A percentile compares a stretch with the other conserved stretches of the same genome.
Conservation (phyloP, 2,797 vertebrate genomes). For the Sternarchorhynchus goeldii region DNA sequence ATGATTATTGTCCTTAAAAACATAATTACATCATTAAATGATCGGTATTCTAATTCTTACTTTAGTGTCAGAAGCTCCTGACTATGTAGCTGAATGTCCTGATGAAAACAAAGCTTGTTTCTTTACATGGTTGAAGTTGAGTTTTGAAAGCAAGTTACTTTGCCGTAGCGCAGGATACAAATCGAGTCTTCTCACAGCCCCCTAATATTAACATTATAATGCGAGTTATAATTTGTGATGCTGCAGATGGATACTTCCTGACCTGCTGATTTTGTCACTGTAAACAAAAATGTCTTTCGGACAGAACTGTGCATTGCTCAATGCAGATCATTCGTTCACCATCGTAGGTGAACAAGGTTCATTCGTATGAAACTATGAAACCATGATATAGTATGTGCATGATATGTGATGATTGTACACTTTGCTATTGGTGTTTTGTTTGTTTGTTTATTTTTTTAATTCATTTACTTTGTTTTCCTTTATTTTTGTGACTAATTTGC, state of each 20-base stretch:
- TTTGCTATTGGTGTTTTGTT: slow-evolving; percentile 43
- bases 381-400: slow-evolving; percentile 48
- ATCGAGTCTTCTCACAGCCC: slow-evolving; percentile 19
- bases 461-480: slow-evolving; percentile 1
- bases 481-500: slow-evolving; percentile 27
- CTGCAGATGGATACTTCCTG: slow-evolving; percentile 21
- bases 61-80: background rate
- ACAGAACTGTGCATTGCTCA: slow-evolving; percentile 17
- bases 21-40: background rate
- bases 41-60: too few relatives aligned
- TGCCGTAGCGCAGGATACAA: slow-evolving; percentile 29
- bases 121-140: slow-evolving; percentile 26
- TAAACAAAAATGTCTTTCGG: background rate
- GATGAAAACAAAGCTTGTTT: slow-evolving; percentile 16
- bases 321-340: slow-evolving; percentile 22
- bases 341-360: slow-evolving; percentile 32
- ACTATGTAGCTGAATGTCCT: background rate
- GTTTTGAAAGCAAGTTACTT: slow-evolving; percentile 37
- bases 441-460: slow-evolving; percentile 31
- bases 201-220: slow-evolving; percentile 19
- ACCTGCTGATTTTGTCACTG: slow-evolving; percentile 10
- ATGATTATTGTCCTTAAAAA: slow-evolving; percentile 3
- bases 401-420: slow-evolving; percentile 50
- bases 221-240: slow-evolving; percentile 16
- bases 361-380: slow-evolving; percentile 49